A percentile compares a stretch with the other conserved stretches of the same genome.
Conservation (phyloP, 2,113 vertebrate genomes). For the Salminus brasiliensis region DNA sequence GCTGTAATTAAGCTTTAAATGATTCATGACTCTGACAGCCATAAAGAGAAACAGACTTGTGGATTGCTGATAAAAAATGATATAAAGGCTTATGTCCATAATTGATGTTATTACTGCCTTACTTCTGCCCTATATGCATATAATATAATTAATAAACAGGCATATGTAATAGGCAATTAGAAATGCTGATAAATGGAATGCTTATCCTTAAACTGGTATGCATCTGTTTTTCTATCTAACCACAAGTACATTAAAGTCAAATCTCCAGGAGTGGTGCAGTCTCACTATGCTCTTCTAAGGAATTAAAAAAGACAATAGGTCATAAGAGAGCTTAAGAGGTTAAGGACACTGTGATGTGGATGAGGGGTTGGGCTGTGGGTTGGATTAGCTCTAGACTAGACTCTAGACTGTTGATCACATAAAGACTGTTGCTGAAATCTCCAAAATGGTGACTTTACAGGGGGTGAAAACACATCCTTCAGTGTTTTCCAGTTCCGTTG, state of each 20-base stretch:
- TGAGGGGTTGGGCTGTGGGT: neutral
- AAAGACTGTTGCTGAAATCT: no score
- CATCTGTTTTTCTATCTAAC: no score
- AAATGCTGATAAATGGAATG: neutral
- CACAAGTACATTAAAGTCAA: neutral
- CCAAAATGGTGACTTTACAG: neutral
- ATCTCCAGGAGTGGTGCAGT: neutral
- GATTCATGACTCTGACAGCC: neutral
- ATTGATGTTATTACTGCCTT: neutral
- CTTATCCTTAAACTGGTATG: no score
- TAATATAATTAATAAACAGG: neutral
- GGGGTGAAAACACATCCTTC: no score
- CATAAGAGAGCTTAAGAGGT: neutral
- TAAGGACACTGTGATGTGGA: neutral
- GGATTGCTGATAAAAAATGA: neutral
- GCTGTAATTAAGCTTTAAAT: conserved; percentile 15
- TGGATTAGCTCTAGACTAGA: no score
- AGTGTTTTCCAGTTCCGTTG: no score
- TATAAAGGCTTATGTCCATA: neutral
- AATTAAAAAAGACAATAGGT: neutral
- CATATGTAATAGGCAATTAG: neutral
- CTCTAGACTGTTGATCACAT: neutral
- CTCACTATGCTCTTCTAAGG: neutral
- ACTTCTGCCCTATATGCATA: neutral
- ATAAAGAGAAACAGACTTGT: neutral